Base-by-base conservation (phyloP, 2,113 vertebrate genomes). In the Malurus alboscapulatus region DNA sequence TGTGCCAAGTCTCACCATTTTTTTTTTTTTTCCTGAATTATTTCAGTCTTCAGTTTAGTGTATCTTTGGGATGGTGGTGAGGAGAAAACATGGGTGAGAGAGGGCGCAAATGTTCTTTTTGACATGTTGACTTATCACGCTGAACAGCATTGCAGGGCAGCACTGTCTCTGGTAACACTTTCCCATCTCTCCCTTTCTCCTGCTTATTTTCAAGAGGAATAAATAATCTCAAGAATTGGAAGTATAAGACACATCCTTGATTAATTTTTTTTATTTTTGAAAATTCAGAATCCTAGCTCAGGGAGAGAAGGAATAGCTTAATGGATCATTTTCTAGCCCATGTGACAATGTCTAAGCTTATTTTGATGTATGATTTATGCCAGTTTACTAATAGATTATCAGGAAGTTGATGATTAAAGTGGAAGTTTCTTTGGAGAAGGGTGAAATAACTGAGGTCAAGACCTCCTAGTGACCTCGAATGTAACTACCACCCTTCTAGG, bases 401-500 rank as follows among this genome's bases (percentile, higher is more conserved):
- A 18, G 75, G 93, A 95, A 96, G 89, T 40, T 94, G 92, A 92
- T 96, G 87, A 95, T 95, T 96, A 94, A 96, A 96, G 93, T 91
- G 68, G 90, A 95, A 84, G 87, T 90, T 94, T 81, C 87, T 95
- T 95, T 95, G 85, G 94, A 93, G 65, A 94, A 71, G 73, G 44
- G 88, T 88, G 95, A 87, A 93, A 92, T 95, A 96, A 92, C 88
- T 65, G 86, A 94, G 96, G 96, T 97, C 95, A 10, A 85, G 96
- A 95, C 94, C 92, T 96, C 66, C 71, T 57, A 7, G 36, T 92
- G 91, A 97, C 95, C 96, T 98, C 50, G 6, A 67, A 94, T 96
- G 95, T 96, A 97, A 93, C 95, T 95, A 92, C 96, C 96, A 91
- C 81, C 68, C 91, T 94, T 67, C 87, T 93, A 93, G 94, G 95